These are phyloP conservation scores for Aphelenchoides fujianensis DNA, from an alignment of 1,140 invertebrate species.

Conservation along the genomic window DNA sequence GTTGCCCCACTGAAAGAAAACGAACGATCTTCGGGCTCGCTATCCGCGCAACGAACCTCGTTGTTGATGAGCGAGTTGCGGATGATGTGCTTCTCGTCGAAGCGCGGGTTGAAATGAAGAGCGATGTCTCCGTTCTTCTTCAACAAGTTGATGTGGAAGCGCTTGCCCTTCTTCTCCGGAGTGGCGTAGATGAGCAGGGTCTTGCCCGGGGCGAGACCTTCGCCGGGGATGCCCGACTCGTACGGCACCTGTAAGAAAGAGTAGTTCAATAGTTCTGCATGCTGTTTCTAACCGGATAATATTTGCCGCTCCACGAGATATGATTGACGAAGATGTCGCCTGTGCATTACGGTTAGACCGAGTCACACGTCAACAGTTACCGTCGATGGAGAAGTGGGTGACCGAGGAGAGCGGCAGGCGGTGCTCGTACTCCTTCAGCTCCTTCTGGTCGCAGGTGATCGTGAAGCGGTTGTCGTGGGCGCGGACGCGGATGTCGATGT, in stretches of 20 bases:
- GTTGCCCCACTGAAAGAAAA: constrained; percentile 54
- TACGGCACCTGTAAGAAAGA: constrained; percentile 59
- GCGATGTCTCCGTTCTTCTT: constrained; percentile 62
- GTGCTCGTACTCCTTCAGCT: constrained; percentile 59
- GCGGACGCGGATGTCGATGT: constrained; percentile 54
- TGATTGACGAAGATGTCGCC: constrained; percentile 40
- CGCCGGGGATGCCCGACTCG: constrained; percentile 53
- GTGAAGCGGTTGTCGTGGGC: constrained; percentile 58
- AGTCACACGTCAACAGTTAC: too few species aligned
- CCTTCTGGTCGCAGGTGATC: constrained; percentile 55
- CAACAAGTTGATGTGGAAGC: constrained; percentile 60
- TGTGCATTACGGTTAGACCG: not conserved
- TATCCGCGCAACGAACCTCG: constrained; percentile 15
- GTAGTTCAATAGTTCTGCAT: constrained; percentile 27
- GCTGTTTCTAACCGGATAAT: constrained; percentile 34
- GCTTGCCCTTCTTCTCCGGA: constrained; percentile 60
- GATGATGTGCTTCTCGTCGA: constrained; percentile 60
- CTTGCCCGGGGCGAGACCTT: constrained; percentile 55
- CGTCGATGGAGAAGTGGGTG: constrained; percentile 61
- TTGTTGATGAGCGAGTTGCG: constrained; percentile 53
- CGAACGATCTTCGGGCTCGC: not conserved
- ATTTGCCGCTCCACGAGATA: constrained; percentile 59
- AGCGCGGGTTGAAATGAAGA: constrained; percentile 58
- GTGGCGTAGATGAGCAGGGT: constrained; percentile 55
- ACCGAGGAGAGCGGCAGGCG: constrained; percentile 45